A percentile compares a stretch with the other conserved stretches of the same genome.
Evolutionary conservation across 2,888 invertebrate species (phyloP).

Genomic region (Melipona beecheii): DNA sequence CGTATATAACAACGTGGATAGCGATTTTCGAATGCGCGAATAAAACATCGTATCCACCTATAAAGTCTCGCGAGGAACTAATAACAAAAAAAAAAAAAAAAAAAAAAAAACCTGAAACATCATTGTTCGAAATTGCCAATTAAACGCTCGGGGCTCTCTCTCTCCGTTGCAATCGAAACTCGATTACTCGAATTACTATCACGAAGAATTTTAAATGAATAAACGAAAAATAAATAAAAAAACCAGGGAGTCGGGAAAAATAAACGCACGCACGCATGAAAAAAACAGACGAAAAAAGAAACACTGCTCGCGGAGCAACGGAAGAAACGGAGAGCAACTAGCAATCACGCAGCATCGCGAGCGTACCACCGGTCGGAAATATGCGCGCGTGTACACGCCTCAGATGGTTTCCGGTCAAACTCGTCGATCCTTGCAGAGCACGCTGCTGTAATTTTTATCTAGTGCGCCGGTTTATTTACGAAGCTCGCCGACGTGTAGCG

Average conservation of each 20-base stretch:
- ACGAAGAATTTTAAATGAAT: conserved; percentile 6
- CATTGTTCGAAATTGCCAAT: conserved; percentile 11
- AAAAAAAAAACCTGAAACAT: background rate
- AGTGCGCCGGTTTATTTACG: conserved; percentile 44
- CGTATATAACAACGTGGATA: background rate
- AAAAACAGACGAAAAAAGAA: background rate
- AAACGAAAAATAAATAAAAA: background rate
- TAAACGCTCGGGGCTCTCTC: background rate
- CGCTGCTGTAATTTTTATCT: conserved; percentile 50
- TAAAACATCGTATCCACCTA: conserved; percentile 3
- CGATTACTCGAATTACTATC: conserved; percentile 17
- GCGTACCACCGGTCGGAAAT: background rate
- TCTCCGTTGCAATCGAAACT: background rate
- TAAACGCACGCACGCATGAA: background rate
- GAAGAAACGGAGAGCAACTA: conserved; percentile 3
- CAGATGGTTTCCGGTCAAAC: conserved; percentile 33
- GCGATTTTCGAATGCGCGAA: conserved; percentile 2
- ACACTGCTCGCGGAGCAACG: background rate
- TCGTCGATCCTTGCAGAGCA: conserved; percentile 24
- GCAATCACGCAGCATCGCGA: conserved; percentile 19
- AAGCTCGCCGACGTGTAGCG: conserved; percentile 32
- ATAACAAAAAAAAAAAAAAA: background rate
- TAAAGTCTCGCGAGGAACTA: conserved; percentile 19
- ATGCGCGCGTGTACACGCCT: background rate
- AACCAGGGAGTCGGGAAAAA: background rate